A percentile compares a stretch with the other conserved stretches of the same genome.
Evolutionary conservation across 2,113 vertebrate genomes (phyloP).

Genomic region (Eulacestoma nigropectus): DNA sequence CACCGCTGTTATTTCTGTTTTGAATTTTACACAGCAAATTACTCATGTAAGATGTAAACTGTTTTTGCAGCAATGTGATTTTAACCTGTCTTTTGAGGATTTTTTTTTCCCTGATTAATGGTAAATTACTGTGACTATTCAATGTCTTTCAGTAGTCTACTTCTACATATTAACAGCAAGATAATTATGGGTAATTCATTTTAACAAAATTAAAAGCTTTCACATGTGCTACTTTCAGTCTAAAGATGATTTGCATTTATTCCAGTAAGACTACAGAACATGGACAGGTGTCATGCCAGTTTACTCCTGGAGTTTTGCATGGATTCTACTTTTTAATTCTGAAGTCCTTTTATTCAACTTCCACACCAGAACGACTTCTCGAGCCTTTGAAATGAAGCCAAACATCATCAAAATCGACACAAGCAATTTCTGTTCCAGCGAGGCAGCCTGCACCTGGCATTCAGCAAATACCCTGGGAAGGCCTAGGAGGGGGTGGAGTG

Average conservation of each 20-base stretch:
- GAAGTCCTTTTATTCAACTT: slow-evolving; percentile 41
- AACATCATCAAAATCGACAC: slow-evolving; percentile 19
- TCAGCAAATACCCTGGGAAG: background rate
- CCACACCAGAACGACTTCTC: background rate
- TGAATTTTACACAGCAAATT: background rate
- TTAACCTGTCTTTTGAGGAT: background rate
- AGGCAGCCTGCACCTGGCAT: background rate
- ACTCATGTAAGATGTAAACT: background rate
- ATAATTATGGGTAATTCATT: slow-evolving; percentile 60
- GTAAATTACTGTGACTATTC: slow-evolving; percentile 42
- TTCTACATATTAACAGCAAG: slow-evolving; percentile 59
- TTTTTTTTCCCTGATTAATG: background rate
- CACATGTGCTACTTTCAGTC: slow-evolving; percentile 17
- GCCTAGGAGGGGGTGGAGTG: background rate
- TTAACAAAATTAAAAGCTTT: slow-evolving; percentile 68
- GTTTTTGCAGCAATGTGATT: background rate
- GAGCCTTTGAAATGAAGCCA: slow-evolving; percentile 47
- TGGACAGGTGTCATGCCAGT: slow-evolving; percentile 46
- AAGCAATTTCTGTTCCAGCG: slow-evolving; percentile 5
- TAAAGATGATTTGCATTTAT: slow-evolving; percentile 47
- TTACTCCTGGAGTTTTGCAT: slow-evolving; percentile 33
- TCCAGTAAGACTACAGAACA: background rate
- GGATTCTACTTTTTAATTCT: slow-evolving; percentile 40
- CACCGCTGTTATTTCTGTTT: background rate
- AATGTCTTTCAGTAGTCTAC: slow-evolving; percentile 36